These are phyloP conservation scores for Prunella himalayana DNA, from an alignment of 2,113 vertebrate genomes.

Conservation along the genomic window DNA sequence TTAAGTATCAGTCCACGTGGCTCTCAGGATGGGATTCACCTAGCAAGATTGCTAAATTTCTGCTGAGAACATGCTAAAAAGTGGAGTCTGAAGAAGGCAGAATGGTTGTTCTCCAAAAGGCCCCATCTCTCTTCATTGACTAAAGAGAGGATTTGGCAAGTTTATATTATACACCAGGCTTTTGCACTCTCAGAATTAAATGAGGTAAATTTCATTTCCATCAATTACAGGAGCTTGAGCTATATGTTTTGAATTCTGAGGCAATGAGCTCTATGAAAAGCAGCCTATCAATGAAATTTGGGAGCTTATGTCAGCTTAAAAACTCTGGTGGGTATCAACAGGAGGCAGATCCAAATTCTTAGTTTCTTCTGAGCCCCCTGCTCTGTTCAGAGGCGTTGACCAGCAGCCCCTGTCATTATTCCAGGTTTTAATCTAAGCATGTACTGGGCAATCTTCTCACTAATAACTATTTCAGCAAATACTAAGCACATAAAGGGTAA, in stretches of 20 bases:
- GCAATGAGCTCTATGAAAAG: conserved; percentile 2
- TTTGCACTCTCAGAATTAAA: not conserved
- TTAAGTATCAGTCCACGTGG: not conserved
- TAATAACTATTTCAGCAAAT: not conserved
- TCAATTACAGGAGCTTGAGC: not conserved
- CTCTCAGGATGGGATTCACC: not conserved
- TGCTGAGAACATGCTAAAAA: not conserved
- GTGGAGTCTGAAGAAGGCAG: not conserved
- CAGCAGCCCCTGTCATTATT: not conserved
- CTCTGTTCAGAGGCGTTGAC: not conserved
- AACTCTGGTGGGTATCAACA: not conserved
- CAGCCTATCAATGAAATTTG: not conserved
- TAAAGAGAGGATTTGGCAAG: not conserved
- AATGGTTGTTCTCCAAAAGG: not conserved
- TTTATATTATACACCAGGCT: not conserved
- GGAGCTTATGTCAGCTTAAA: not conserved
- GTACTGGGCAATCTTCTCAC: not conserved
- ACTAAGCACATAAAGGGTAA: not conserved
- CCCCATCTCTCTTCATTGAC: not conserved
- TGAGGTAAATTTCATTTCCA: not conserved
- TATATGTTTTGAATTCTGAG: conserved; percentile 3
- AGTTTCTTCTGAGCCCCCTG: not conserved
- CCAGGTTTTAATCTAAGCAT: not conserved
- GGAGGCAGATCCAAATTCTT: not conserved
- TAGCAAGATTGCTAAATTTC: not conserved